Percentiles rank a stretch among this genome's conserved stretches.
phyloP scores from a whole-genome alignment of 2,888 invertebrate genomes.

The Epinotia bilunana region DNA sequence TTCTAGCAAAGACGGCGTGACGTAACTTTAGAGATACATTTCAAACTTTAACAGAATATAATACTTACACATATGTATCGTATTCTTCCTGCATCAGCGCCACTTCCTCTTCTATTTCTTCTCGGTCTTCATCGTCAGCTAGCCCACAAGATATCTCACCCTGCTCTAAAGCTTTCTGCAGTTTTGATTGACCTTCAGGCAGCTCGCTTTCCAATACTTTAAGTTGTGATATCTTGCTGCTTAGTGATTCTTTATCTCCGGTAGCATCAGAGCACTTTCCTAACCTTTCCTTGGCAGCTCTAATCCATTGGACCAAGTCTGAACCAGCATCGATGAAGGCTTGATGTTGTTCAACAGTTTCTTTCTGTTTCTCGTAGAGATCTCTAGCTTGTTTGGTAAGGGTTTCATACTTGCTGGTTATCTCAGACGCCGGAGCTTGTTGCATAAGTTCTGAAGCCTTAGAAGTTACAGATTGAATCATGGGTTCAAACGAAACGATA shows the following conservation, averaged over 20 bases:
- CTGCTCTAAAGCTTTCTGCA: conserved; percentile 92
- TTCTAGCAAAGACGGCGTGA: not conserved
- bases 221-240: conserved; percentile 93
- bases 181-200: conserved; percentile 91
- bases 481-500: conserved; percentile 98
- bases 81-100: conserved; percentile 95
- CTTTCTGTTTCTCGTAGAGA: conserved; percentile 94
- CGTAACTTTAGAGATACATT: not conserved
- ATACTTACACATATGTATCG: conserved; percentile 90
- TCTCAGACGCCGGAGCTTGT: conserved; percentile 95
- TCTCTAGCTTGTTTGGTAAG: conserved; percentile 96
- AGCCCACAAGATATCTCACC: conserved; percentile 94
- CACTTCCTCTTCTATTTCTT: conserved; percentile 96
- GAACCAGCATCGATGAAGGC: conserved; percentile 96
- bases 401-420: conserved; percentile 95
- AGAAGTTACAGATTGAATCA: conserved; percentile 97
- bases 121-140: conserved; percentile 93
- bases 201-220: conserved; percentile 93
- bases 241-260: conserved; percentile 94
- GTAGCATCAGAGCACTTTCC: conserved; percentile 97
- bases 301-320: conserved; percentile 96
- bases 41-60: conserved; percentile 11
- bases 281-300: conserved; percentile 94
- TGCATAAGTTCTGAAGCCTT: conserved; percentile 97
- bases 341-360: conserved; percentile 95